Conservation (phyloP, 2,888 invertebrate genomes). For the Papilio elwesi region DNA sequence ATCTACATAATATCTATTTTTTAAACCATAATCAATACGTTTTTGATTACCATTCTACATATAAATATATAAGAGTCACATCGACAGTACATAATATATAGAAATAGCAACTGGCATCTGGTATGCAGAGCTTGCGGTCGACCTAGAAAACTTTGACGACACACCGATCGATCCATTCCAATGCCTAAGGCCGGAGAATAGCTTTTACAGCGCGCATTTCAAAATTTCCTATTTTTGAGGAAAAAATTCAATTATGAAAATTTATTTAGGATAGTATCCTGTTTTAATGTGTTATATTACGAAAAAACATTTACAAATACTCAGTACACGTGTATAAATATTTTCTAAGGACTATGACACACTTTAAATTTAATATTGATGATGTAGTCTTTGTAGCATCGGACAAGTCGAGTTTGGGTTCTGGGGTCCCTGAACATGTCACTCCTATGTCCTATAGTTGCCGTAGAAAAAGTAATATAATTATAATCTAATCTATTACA, state of each 20-base stretch:
- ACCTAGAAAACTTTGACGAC: constrained; percentile 67
- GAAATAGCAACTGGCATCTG: constrained; percentile 22
- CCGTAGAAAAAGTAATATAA: background rate
- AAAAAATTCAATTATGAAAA: background rate
- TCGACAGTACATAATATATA: constrained; percentile 2
- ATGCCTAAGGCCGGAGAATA: constrained; percentile 42
- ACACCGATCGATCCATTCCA: constrained; percentile 59
- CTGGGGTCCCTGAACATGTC: too few relatives aligned
- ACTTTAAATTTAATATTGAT: too few relatives aligned
- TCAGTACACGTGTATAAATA: too few relatives aligned
- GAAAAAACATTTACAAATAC: too few relatives aligned
- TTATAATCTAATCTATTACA: constrained; percentile 10
- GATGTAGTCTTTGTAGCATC: too few relatives aligned
- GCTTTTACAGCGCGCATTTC: constrained; percentile 15
- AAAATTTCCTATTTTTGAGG: constrained; percentile 4
- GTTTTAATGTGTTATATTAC: too few relatives aligned
- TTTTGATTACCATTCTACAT: background rate
- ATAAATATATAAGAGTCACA: background rate
- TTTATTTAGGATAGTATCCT: too few relatives aligned
- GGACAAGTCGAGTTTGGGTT: too few relatives aligned
- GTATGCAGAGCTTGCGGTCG: constrained; percentile 43
- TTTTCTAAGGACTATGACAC: too few relatives aligned
- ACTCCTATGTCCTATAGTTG: too few relatives aligned
- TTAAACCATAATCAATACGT: background rate
- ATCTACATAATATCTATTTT: too few relatives aligned